Conservation (phyloP, 2,888 invertebrate genomes). For the Mesochorus sp. region DNA sequence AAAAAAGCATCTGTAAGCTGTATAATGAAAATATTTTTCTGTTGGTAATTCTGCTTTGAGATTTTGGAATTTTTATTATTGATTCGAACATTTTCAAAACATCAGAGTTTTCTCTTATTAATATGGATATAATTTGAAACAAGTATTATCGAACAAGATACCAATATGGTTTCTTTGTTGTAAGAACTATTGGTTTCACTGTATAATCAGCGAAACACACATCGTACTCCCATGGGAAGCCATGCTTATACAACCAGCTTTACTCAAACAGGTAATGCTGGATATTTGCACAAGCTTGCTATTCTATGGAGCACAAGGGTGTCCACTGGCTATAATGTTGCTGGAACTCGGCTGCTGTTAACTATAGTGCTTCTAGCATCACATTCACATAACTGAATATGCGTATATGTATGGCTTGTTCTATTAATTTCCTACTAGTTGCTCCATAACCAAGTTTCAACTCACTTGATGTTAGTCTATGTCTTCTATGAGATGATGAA, state of each 20-base stretch:
- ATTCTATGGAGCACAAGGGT: not conserved
- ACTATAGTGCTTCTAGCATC: not conserved
- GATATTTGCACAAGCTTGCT: not conserved
- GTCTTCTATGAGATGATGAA: too few species aligned
- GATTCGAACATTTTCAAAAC: conserved; percentile 25
- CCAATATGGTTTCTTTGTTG: not conserved
- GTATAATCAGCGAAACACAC: not conserved
- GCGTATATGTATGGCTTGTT: not conserved
- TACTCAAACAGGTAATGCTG: not conserved
- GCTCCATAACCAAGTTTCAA: too few species aligned
- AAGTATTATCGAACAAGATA: conserved; percentile 68
- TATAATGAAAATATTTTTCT: too few species aligned
- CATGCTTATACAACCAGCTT: not conserved
- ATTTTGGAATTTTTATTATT: not conserved
- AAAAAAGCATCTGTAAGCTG: too few species aligned
- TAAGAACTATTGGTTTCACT: not conserved
- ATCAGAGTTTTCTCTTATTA: conserved; percentile 67
- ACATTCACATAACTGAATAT: not conserved
- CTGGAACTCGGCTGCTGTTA: not conserved
- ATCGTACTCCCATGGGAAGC: not conserved
- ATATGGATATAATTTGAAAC: too few species aligned
- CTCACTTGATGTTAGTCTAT: too few species aligned
- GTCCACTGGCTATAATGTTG: not conserved
- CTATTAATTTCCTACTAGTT: too few species aligned
- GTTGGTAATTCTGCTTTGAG: not conserved